Evolutionary conservation across 2,113 vertebrate species (phyloP).

Genomic region (Laticauda colubrina): DNA sequence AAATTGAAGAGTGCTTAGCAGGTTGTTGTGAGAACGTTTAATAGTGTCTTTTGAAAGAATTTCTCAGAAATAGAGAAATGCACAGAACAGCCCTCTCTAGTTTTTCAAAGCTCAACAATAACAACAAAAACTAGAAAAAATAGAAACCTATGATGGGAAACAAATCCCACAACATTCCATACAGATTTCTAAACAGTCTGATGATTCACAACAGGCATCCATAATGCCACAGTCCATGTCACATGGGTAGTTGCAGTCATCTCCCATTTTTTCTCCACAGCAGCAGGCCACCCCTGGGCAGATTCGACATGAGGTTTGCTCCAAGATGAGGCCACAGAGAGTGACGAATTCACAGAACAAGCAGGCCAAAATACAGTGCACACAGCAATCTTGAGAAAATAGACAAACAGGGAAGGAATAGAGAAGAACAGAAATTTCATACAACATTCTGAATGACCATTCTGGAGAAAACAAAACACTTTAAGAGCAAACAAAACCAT

Average conservation of each 20-base stretch:
- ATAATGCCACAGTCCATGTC: constrained; percentile 97
- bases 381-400: constrained; percentile 85
- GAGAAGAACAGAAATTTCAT: constrained; percentile 17
- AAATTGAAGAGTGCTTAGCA: constrained; percentile 63
- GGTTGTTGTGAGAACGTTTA: constrained; percentile 55
- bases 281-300: constrained; percentile 89
- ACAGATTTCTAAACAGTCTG: constrained; percentile 98
- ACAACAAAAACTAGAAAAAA: constrained; percentile 56
- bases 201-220: constrained; percentile 97
- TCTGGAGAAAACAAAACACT: neutral
- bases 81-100: constrained; percentile 62
- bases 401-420: neutral
- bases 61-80: constrained; percentile 23
- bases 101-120: constrained; percentile 39
- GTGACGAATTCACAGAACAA: constrained; percentile 97
- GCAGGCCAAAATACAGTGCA: constrained; percentile 98
- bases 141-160: constrained; percentile 84
- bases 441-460: constrained; percentile 2
- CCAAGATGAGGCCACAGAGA: constrained; percentile 93
- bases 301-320: constrained; percentile 88
- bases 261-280: constrained; percentile 87
- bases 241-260: constrained; percentile 80
- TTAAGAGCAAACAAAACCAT: neutral
- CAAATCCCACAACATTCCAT: constrained; percentile 99
- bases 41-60: constrained; percentile 58